Evolutionary conservation across 2,888 invertebrate species (phyloP), one percentile per base, ranked within the genome.

Genomic region (Andrena fulva): DNA sequence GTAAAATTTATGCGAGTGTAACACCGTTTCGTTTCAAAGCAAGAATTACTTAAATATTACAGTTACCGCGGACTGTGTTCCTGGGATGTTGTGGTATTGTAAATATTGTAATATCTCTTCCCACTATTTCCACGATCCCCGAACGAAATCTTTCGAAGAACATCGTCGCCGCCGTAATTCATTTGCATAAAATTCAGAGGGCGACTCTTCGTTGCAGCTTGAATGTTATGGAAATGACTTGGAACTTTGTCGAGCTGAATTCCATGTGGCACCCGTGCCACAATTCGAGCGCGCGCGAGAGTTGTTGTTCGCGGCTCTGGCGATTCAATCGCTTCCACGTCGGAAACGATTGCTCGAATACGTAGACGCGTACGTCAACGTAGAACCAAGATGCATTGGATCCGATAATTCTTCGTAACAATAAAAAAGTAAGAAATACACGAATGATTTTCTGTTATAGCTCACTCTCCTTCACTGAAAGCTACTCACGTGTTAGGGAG

Each of bases 221-320:
- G 29, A 77, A 62, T 77, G 80, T 80, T 81, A 84, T 84, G 84
- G 80, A 81, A 84, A 82, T 79, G 76, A 66, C 64, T 42, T 52
- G 73, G 66, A 84, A 85, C 67, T 85, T 81, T 42, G 62, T 62
- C 48, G 69, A 48, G 20, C 59, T 33, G 48, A 83, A 71, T 83
- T 52, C 60, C 69, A n/a, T 20, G 6, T 16, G 56, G 42, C 56
- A 5, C 5, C 56, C 10, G 56, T 24, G 77, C 59, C 48, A 24
- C 59, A 69, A 72, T 83, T 69, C 48, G 12, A 16, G 63, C 73
- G 62, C 73, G 42, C 27, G 10, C 31, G 70, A 62, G 63, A 80
- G 50, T 64, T 74, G 72, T 79, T 69, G 70, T 64, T 24, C 20
- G 54, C 20, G 54, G 54, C 20, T 68, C 64, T 50, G 59, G 84